These are phyloP conservation scores for Esox masquinongy DNA, from an alignment of 2,797 vertebrate genomes.

Conservation along the genomic window DNA sequence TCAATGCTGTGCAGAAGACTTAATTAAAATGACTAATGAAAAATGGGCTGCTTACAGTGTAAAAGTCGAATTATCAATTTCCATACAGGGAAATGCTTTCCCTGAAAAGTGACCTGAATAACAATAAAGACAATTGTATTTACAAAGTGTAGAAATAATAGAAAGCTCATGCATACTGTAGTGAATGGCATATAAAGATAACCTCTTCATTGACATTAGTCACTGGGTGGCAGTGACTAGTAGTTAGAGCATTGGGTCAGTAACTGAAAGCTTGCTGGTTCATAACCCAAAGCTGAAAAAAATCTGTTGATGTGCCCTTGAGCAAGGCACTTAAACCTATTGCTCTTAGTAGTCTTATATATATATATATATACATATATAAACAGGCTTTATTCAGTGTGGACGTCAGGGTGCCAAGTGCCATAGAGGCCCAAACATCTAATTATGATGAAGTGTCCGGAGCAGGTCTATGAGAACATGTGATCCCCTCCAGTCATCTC, in stretches of 20 bases:
- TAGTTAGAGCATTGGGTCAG: no score
- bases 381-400: slow-evolving; percentile 62
- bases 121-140: slow-evolving; percentile 63
- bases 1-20: slow-evolving; percentile 78
- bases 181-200: background rate
- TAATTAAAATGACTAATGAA: slow-evolving; percentile 86
- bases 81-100: slow-evolving; percentile 68
- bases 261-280: no score
- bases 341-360: background rate
- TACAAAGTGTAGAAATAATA: slow-evolving; percentile 64
- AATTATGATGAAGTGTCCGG: slow-evolving; percentile 78
- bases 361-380: slow-evolving; percentile 20
- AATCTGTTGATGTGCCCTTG: slow-evolving; percentile 28
- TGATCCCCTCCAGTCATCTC: slow-evolving; percentile 29
- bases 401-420: slow-evolving; percentile 63
- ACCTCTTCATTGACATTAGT: background rate
- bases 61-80: slow-evolving; percentile 76
- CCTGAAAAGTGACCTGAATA: slow-evolving; percentile 74
- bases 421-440: slow-evolving; percentile 67
- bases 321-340: slow-evolving; percentile 47
- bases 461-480: slow-evolving; percentile 71
- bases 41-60: slow-evolving; percentile 73
- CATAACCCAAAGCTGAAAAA: no score
- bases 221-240: slow-evolving; percentile 11
- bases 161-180: background rate